A percentile compares a stretch with the other conserved stretches of the same genome.
These are phyloP conservation scores for Mercenaria mercenaria DNA, from an alignment of 1,140 invertebrate genomes.

Conservation along the genomic window DNA sequence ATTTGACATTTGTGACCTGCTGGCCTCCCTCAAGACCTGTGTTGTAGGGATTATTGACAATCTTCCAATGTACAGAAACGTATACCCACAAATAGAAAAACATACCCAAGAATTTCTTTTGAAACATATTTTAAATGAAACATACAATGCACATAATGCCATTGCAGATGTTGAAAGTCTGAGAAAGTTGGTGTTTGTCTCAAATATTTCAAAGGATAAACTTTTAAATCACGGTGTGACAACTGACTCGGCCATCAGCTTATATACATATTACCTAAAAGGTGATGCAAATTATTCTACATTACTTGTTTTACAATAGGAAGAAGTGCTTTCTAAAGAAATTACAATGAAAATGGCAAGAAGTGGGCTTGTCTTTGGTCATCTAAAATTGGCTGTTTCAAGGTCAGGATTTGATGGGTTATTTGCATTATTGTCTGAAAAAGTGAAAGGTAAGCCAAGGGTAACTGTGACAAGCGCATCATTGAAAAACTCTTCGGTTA, in stretches of 20 bases:
- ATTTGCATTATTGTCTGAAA: neutral
- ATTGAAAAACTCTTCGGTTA: neutral
- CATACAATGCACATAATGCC: too few species aligned
- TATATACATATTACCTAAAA: too few species aligned
- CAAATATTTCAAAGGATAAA: too few species aligned
- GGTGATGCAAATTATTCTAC: too few species aligned
- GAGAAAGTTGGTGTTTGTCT: too few species aligned
- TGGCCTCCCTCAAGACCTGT: neutral
- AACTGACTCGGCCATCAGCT: too few species aligned
- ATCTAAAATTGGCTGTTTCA: neutral
- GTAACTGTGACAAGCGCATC: neutral
- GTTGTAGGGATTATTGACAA: conserved; percentile 31
- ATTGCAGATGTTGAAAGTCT: conserved; percentile 3
- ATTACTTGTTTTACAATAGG: neutral
- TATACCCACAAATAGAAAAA: too few species aligned
- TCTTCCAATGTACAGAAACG: neutral
- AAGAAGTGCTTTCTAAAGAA: neutral
- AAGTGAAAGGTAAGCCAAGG: neutral
- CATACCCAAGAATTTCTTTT: too few species aligned
- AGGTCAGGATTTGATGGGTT: neutral
- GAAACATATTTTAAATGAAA: too few species aligned
- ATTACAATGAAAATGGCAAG: neutral
- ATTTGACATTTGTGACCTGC: neutral
- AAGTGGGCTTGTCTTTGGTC: neutral
- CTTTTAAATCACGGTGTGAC: too few species aligned